Evolutionary conservation across 2,113 vertebrate genomes (phyloP).

Genomic region (Festucalex cinctus): DNA sequence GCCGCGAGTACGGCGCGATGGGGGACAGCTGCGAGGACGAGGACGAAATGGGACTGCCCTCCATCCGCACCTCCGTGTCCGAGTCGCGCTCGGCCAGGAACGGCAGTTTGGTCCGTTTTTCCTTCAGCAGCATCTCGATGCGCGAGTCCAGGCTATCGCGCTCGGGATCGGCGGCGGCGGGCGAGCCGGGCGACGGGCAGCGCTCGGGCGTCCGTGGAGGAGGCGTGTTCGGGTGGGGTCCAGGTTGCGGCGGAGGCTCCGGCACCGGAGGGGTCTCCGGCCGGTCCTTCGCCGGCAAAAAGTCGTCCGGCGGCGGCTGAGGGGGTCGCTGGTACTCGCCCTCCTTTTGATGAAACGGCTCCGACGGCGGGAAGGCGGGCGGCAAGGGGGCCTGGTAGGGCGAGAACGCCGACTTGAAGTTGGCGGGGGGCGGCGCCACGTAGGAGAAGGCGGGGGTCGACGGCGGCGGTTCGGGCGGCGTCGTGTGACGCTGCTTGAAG

Average conservation of each 20-base stretch:
- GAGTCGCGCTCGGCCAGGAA: conserved; percentile 89
- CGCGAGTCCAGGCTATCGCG: conserved; percentile 95
- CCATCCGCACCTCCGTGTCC: conserved; percentile 88
- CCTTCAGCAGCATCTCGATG: conserved; percentile 98
- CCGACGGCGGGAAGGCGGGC: conserved; percentile 78
- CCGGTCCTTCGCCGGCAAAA: conserved; percentile 78
- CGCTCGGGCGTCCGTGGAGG: conserved; percentile 81
- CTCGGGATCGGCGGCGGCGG: conserved; percentile 80
- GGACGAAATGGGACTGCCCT: conserved; percentile 95
- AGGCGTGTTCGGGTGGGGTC: conserved; percentile 68
- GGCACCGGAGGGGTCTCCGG: conserved; percentile 83
- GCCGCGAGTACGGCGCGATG: conserved; percentile 80
- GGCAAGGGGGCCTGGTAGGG: conserved; percentile 83
- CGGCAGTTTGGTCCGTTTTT: conserved; percentile 90
- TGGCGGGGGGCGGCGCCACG: conserved; percentile 77
- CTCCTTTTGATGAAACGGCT: conserved; percentile 80
- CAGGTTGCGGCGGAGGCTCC: conserved; percentile 77
- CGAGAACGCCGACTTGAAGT: conserved; percentile 86
- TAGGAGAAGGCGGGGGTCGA: conserved; percentile 61
- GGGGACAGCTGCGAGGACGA: conserved; percentile 96
- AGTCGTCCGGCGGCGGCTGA: conserved; percentile 69
- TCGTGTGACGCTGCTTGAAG: conserved; percentile 82
- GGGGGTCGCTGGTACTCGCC: conserved; percentile 81
- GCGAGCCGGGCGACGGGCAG: conserved; percentile 84
- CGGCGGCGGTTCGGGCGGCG: conserved; percentile 71